These are phyloP conservation scores for Seriola dumerili DNA, from an alignment of 2,113 vertebrate species.

Conservation along the genomic window DNA sequence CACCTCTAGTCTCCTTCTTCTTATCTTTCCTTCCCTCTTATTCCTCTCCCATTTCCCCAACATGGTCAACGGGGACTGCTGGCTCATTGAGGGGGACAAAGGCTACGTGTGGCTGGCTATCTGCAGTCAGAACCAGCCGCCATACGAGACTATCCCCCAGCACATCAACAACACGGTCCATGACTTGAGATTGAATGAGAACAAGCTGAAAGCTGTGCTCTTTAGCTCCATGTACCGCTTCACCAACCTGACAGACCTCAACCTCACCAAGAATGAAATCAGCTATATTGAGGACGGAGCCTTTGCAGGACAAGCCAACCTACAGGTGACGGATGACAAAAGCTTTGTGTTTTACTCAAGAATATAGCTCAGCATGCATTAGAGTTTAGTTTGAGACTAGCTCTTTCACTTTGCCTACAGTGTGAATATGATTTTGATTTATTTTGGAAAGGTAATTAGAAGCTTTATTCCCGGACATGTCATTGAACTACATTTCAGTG, in stretches of 20 bases:
- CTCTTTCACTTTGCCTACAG: not conserved
- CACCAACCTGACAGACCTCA: conserved; percentile 97
- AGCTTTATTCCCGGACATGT: not conserved
- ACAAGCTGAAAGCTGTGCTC: conserved; percentile 96
- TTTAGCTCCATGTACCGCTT: conserved; percentile 97
- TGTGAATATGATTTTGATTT: not conserved
- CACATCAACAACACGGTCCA: conserved; percentile 99
- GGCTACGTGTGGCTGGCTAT: conserved; percentile 99
- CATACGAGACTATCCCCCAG: conserved; percentile 97
- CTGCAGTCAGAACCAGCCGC: conserved; percentile 99
- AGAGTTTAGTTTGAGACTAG: not conserved
- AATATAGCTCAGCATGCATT: not conserved
- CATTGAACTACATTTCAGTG: not conserved
- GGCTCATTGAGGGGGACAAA: conserved; percentile 99
- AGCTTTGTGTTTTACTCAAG: not conserved
- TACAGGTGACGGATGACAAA: conserved; percentile 85
- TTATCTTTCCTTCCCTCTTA: conserved; percentile 70
- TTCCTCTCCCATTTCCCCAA: conserved; percentile 83
- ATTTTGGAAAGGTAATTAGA: not conserved
- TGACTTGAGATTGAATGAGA: conserved; percentile 96
- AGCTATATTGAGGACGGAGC: conserved; percentile 97
- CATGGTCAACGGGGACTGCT: conserved; percentile 90
- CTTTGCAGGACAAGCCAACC: conserved; percentile 94
- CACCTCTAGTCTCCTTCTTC: conserved; percentile 59
- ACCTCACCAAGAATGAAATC: conserved; percentile 99